Conservation (phyloP, 2,113 vertebrate genomes). For the Siniperca chuatsi region DNA sequence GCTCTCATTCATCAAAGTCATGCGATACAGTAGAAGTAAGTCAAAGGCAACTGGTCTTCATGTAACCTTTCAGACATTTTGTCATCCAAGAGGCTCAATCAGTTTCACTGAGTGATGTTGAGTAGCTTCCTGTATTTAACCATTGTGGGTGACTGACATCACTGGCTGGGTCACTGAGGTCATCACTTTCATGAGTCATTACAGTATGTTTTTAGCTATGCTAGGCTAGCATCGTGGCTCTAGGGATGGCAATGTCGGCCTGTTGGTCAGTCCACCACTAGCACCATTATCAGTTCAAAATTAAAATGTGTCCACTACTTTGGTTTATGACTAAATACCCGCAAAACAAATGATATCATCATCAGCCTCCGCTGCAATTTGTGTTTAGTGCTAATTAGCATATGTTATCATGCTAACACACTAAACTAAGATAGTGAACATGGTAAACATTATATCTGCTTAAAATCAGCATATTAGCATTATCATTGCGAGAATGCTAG, state of each 20-base stretch:
- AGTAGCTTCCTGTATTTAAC: slow-evolving; percentile 2
- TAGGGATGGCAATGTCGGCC: no score
- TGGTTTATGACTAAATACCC: no score
- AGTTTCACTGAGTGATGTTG: background rate
- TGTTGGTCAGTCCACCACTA: background rate
- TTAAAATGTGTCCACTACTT: no score
- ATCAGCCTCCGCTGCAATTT: no score
- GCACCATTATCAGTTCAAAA: no score
- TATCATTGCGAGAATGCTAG: no score
- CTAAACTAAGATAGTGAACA: no score
- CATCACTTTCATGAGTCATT: background rate
- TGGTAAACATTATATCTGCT: no score
- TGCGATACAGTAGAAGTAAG: slow-evolving; percentile 3
- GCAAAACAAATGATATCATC: no score
- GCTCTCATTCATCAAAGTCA: background rate
- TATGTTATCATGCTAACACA: no score
- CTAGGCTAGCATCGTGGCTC: background rate
- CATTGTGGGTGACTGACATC: background rate
- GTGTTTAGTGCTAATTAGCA: no score
- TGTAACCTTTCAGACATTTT: background rate
- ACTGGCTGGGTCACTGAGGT: background rate
- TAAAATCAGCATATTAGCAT: no score
- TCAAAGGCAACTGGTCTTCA: slow-evolving; percentile 2
- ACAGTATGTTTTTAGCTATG: background rate
- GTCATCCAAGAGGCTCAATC: background rate